A percentile compares a stretch with the other conserved stretches of the same genome.
Evolutionary conservation across 2,797 vertebrate genomes (phyloP).

Genomic region (Saxicola maurus): DNA sequence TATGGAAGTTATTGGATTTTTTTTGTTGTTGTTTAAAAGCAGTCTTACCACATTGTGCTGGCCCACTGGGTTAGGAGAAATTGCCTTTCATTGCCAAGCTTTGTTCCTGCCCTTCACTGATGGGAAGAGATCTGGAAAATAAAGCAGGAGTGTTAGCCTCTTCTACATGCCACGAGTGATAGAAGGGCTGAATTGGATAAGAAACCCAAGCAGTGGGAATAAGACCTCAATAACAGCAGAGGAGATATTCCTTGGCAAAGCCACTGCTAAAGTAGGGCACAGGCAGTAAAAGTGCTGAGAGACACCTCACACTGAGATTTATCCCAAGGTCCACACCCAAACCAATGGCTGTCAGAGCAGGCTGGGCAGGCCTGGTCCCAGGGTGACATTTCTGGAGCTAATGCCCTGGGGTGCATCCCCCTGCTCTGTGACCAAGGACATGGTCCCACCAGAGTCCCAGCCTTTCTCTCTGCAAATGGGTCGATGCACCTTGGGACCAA

Average conservation of each 20-base stretch:
- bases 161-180: background rate
- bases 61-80: slow-evolving; percentile 35
- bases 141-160: background rate
- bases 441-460: background rate
- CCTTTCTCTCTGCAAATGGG: background rate
- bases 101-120: slow-evolving; percentile 10
- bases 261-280: background rate
- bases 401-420: background rate
- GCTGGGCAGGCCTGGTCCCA: background rate
- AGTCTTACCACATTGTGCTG: slow-evolving; percentile 1
- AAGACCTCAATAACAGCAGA: background rate
- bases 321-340: background rate
- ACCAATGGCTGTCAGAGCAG: accelerated
- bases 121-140: slow-evolving; percentile 57
- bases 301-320: accelerated
- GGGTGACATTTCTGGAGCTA: background rate
- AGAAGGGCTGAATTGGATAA: background rate
- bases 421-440: background rate
- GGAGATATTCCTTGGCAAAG: background rate
- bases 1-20: slow-evolving; percentile 78
- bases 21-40: slow-evolving; percentile 19
- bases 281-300: background rate
- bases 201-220: background rate
- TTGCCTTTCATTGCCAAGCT: slow-evolving; percentile 21
- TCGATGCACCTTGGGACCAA: background rate